Evolutionary conservation across 2,888 invertebrate species (phyloP), one percentile per base, ranked within the genome.

Genomic region (Lochmaea capreae): DNA sequence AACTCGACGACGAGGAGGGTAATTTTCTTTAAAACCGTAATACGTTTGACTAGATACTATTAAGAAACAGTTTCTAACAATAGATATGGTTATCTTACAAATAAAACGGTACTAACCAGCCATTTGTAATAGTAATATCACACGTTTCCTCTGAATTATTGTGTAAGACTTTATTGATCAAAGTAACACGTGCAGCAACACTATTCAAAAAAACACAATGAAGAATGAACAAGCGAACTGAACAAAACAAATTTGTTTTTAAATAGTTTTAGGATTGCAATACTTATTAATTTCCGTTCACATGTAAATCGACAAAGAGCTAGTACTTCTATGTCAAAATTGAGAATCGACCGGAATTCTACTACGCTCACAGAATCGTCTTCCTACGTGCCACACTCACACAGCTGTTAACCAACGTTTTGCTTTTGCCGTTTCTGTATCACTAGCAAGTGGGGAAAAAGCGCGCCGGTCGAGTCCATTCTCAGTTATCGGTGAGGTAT

Each of bases 401-500:
- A 72, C 66, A 69, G 74, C 77, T 77, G 77, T 77, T 75, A 62
- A 67, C 43, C 57, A 46, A 65, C 71, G 58, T 58, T 67, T 74
- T 54, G 62, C 59, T 43, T 58, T 57, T 58, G 14, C 22, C 22
- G 57, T 49, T 62, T 58, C 54, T 54, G 2, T 16, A 54, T 16
- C 18, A 57, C 62, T n/a, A 67, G 49, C 54, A 69, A 78, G 81
- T 78, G 79, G 80, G 79, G 76, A 76, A 67, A 65, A 49, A 54
- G 54, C 67, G 74, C 67, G 75, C 65, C 68, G 80, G 81, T 78
- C 79, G 72, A 73, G 71, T 80, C 81, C 79, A 81, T 78, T 79
- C 22, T 68, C 54, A 10, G 42, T 71, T 66, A 54, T 59, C 52
- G 58, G 22, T 42, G 72, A 75, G 80, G 74, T 74, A 67, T 71